Base-by-base conservation (phyloP, 1,140 invertebrate species). In the Chymomyza costata region DNA sequence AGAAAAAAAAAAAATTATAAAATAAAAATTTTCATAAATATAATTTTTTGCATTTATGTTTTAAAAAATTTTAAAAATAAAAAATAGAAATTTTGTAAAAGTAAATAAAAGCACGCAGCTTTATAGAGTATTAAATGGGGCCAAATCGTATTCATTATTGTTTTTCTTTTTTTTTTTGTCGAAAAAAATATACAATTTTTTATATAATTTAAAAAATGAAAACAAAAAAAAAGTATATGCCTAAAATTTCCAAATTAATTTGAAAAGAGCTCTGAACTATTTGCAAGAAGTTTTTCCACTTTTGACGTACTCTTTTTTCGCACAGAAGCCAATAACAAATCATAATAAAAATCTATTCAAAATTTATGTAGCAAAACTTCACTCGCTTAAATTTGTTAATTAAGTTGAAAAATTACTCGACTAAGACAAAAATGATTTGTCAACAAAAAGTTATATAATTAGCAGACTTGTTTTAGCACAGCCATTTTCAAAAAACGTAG, bases 401-500 rank as follows among this genome's bases (percentile, higher is more conserved):
- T 16, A 48, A 48, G 19, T 17, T 38, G 18, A 31, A 13, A 5
- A 13, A 21, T 39, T 1, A 8, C 21, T 25, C 21, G 21, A 25
- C 8, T 25, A 25, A 25, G 21, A 8, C 21, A 25, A 25, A 25
- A 25, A 3, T 15, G 19, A 39, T 32, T 18, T 18, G 13, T 37
- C 8, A 47, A 40, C 13, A 85, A 80, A 69, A 82, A 55, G 21
- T 13, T 55, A 61, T 34, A 84, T 83, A 37, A 37, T 39, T 86
- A 78, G 73, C 70, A 63, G 30, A 17, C 41, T 66, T 67, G 39
- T 49, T 55, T 64, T 61, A 88, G 87, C 87, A 91, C 89, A 92
- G 91, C 89, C 90, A 92, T 92, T 90, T 91, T 91, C 91, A 92
- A 92, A 88, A 93, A 93, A 93, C 92, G 92, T 92, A 93, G 92